Evolutionary conservation across 1,140 invertebrate species (phyloP), one percentile per base, ranked within the genome.

Genomic region (Frieseomelitta varia): DNA sequence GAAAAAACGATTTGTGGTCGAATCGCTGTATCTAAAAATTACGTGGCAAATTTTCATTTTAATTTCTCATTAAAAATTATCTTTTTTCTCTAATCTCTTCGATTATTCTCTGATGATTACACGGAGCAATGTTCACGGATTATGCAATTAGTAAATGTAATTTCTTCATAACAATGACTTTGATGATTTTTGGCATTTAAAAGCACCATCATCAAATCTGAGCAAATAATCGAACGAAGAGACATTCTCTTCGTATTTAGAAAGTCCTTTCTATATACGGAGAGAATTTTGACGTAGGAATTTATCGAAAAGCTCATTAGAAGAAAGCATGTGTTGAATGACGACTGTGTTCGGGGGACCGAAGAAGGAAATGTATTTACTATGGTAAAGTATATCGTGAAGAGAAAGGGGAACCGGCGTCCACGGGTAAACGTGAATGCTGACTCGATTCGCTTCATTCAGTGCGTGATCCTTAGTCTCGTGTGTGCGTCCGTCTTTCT

Each of bases 391-490:
- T 90, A 75, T 81, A 87, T 85, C 89, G 86, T 68, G 84, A 81
- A 88, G 93, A 93, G 93, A 94, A 93, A 93, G 93, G 92, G 91
- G 92, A 85, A 88, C 90, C 85, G 82, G 24, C 82, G 65, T 71
- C 55, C 58, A 30, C 78, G 53, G 55, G 74, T 82, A 80, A 90
- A 81, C 79, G 79, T 73, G 65, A 77, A 79, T 21, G 84, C 69
- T 51, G 56, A 86, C 81, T 87, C 84, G 92, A 92, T 93, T 90
- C 88, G 90, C 91, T 93, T 92, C 93, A 93, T 93, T 94, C 93
- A 94, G 93, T 94, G 90, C 92, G 91, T 93, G 93, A 92, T 92
- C 92, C 91, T 92, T 90, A 81, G 82, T 53, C 86, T 81, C 86
- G 80, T 82, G 88, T 81, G 85, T 81, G 73, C 76, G 85, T 58